A percentile compares a stretch with the other conserved stretches of the same genome.
phyloP scores from a whole-genome alignment of 2,888 invertebrate genomes.

The Ctena decussata region DNA sequence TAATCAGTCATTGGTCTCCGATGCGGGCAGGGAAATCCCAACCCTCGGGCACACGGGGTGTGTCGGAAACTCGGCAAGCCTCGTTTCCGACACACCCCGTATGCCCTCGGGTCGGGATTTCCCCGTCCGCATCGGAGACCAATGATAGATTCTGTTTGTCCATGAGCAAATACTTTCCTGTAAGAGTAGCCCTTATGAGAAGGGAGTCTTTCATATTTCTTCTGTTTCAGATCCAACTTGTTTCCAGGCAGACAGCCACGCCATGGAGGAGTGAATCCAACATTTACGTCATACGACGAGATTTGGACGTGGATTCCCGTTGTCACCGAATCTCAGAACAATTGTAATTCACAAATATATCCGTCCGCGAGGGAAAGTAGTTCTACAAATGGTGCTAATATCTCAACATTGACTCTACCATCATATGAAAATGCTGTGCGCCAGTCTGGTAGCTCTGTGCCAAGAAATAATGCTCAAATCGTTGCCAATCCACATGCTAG shows the following conservation, averaged over 20 bases:
- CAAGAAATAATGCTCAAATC: background rate
- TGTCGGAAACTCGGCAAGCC: too few relatives aligned
- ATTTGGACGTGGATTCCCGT: slow-evolving; percentile 77
- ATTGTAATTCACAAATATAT: slow-evolving; percentile 55
- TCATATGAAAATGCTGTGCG: slow-evolving; percentile 52
- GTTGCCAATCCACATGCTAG: background rate
- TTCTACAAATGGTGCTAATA: slow-evolving; percentile 6
- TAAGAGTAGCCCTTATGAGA: too few relatives aligned
- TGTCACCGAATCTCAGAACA: slow-evolving; percentile 58
- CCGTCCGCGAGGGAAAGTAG: slow-evolving; percentile 39
- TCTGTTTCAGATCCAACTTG: background rate
- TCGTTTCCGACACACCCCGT: too few relatives aligned
- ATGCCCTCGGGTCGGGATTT: too few relatives aligned
- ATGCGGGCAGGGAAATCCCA: too few relatives aligned
- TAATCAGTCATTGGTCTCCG: too few relatives aligned
- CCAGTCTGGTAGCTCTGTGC: background rate
- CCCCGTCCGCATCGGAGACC: too few relatives aligned
- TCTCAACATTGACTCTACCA: slow-evolving; percentile 35
- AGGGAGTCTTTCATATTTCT: too few relatives aligned
- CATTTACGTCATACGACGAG: slow-evolving; percentile 71
- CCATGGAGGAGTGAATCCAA: slow-evolving; percentile 70
- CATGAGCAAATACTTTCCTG: too few relatives aligned
- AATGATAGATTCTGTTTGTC: too few relatives aligned
- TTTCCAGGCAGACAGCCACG: background rate
- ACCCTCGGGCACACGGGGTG: too few relatives aligned